Conservation (phyloP, 2,797 vertebrate species). For the Fistularia tabacaria region DNA sequence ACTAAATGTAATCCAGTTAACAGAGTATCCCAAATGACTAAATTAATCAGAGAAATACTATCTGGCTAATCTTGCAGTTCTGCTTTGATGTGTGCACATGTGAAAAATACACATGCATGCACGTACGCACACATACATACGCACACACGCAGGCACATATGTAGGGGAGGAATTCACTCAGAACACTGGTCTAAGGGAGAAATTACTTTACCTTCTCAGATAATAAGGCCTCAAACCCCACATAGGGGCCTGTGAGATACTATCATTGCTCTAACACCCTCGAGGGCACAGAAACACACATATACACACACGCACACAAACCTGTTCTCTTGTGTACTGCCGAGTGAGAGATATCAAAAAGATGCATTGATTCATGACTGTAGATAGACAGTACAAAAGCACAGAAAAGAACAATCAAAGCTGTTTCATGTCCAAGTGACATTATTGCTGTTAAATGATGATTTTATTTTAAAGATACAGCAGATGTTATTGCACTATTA, state of each 20-base stretch:
- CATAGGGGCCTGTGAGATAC: slow-evolving; percentile 88
- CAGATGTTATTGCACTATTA: slow-evolving; percentile 18
- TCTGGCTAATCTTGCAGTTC: slow-evolving; percentile 66
- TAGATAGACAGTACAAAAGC: slow-evolving; percentile 49
- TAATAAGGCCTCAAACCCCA: slow-evolving; percentile 91
- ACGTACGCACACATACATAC: slow-evolving; percentile 5
- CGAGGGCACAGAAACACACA: slow-evolving; percentile 44
- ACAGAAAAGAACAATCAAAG: slow-evolving; percentile 34
- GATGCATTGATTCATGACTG: slow-evolving; percentile 56
- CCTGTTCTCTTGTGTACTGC: slow-evolving; percentile 31
- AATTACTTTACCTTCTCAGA: slow-evolving; percentile 94
- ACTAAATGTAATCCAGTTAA: slow-evolving; percentile 78
- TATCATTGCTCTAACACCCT: slow-evolving; percentile 81
- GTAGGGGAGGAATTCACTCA: slow-evolving; percentile 62
- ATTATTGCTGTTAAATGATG: slow-evolving; percentile 28
- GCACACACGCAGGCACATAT: slow-evolving; percentile 28
- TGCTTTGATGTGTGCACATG: slow-evolving; percentile 85
- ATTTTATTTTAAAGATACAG: slow-evolving; percentile 39
- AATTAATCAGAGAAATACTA: slow-evolving; percentile 78
- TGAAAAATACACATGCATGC: slow-evolving; percentile 62
- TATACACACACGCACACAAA: slow-evolving; percentile 30
- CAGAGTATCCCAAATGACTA: slow-evolving; percentile 78
- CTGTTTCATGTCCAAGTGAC: slow-evolving; percentile 16
- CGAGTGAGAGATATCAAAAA: slow-evolving; percentile 56
- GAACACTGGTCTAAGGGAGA: slow-evolving; percentile 89